These are phyloP conservation scores for Microctenopoma stevenorrisi DNA, from an alignment of 2,797 vertebrate species.

Conservation along the genomic window DNA sequence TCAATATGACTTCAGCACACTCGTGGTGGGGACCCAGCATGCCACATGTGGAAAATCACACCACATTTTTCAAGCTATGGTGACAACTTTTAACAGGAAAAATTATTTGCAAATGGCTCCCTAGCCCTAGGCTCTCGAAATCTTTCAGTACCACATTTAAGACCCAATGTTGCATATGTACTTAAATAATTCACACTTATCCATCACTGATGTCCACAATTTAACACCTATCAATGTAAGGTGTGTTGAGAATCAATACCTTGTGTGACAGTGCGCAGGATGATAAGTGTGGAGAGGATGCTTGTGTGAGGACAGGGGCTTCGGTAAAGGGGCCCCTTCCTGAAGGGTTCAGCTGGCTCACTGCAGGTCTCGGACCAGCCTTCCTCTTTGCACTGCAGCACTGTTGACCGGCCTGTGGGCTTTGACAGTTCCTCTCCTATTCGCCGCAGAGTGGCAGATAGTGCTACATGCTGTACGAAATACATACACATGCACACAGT, in stretches of 20 bases:
- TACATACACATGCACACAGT: slow-evolving; percentile 18
- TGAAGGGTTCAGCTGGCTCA: slow-evolving; percentile 58
- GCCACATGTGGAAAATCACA: neutral
- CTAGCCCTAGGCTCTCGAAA: neutral
- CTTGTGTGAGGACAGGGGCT: slow-evolving; percentile 85
- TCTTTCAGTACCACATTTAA: neutral
- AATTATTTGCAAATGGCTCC: neutral
- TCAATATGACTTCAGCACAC: neutral
- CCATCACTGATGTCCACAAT: too few relatives aligned
- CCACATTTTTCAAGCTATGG: neutral
- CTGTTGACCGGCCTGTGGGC: slow-evolving; percentile 38
- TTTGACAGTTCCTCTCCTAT: slow-evolving; percentile 88
- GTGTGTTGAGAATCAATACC: slow-evolving; percentile 74
- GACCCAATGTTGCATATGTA: too few relatives aligned
- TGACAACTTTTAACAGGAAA: neutral
- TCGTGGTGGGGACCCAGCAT: neutral
- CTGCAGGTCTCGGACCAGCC: slow-evolving; percentile 60
- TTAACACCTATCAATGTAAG: too few relatives aligned
- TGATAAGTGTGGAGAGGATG: slow-evolving; percentile 88
- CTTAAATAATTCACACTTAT: too few relatives aligned
- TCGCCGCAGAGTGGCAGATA: slow-evolving; percentile 87
- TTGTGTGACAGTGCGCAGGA: slow-evolving; percentile 90
- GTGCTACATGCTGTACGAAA: slow-evolving; percentile 73
- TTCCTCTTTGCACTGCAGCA: slow-evolving; percentile 51
- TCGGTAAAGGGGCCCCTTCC: slow-evolving; percentile 81